Evolutionary conservation across 1,140 invertebrate species (phyloP).

Genomic region (Hyles vespertilio): DNA sequence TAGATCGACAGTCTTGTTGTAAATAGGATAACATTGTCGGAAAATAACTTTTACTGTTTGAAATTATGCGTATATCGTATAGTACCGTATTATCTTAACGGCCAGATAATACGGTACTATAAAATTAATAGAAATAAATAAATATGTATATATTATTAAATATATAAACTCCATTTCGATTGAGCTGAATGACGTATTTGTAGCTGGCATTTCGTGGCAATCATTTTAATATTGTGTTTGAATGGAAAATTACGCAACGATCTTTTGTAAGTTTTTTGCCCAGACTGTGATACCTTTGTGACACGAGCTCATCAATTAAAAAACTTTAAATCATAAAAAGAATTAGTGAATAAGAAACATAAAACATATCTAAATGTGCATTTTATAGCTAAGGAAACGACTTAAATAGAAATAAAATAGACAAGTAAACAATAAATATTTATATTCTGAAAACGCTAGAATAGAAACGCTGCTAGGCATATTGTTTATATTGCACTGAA

Average conservation of each 20-base stretch:
- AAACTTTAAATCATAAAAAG: no score
- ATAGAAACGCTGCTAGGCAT: no score
- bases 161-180: no score
- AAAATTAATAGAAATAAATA: no score
- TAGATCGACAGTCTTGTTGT: not conserved
- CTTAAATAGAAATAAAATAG: not conserved
- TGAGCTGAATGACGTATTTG: not conserved
- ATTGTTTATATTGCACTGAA: not conserved
- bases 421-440: not conserved
- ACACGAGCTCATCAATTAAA: not conserved
- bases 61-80: not conserved
- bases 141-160: not conserved
- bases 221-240: constrained; percentile 16
- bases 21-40: not conserved
- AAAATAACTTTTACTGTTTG: not conserved
- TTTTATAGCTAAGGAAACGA: no score
- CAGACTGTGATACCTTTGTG: constrained; percentile 4
- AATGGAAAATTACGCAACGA: constrained; percentile 13
- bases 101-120: not conserved
- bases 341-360: no score
- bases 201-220: constrained; percentile 10
- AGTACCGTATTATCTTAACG: no score
- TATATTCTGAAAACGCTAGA: no score
- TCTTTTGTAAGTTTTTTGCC: constrained; percentile 17
- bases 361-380: no score